These are phyloP conservation scores for Mugil cephalus DNA, from an alignment of 2,113 vertebrate species.

Conservation along the genomic window DNA sequence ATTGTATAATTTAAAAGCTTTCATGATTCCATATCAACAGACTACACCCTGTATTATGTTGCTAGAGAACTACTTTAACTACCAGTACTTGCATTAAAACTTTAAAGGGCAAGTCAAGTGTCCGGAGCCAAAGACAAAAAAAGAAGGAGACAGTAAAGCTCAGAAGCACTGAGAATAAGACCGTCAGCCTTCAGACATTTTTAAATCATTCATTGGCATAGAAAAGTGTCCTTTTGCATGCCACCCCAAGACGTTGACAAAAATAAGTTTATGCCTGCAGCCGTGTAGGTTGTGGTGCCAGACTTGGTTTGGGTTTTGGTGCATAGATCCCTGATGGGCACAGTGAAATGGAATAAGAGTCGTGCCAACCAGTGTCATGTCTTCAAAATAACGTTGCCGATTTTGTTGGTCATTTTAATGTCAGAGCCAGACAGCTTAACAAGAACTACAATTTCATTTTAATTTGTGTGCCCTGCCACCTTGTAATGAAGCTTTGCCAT, in stretches of 20 bases:
- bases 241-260: constrained; percentile 12
- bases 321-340: constrained; percentile 22
- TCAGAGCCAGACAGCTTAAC: constrained; percentile 40
- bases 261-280: constrained; percentile 34
- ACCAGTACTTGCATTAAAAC: constrained; percentile 13
- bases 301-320: constrained; percentile 56
- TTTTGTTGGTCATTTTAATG: constrained; percentile 56
- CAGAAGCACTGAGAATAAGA: not conserved
- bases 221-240: constrained; percentile 23
- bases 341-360: constrained; percentile 13
- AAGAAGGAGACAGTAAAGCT: constrained; percentile 12
- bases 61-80: constrained; percentile 8
- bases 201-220: constrained; percentile 47
- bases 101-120: not conserved
- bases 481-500: constrained; percentile 42
- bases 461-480: constrained; percentile 50
- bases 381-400: constrained; percentile 26
- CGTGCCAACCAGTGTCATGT: constrained; percentile 10
- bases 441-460: constrained; percentile 53
- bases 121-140: not conserved
- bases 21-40: not conserved
- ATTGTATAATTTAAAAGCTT: constrained; percentile 7
- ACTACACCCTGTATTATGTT: constrained; percentile 5
- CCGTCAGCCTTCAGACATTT: constrained; percentile 25
- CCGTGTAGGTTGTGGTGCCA: constrained; percentile 38